A percentile compares a stretch with the other conserved stretches of the same genome.
Conservation (phyloP, 2,113 vertebrate genomes). For the Oxyruncus cristatus region DNA sequence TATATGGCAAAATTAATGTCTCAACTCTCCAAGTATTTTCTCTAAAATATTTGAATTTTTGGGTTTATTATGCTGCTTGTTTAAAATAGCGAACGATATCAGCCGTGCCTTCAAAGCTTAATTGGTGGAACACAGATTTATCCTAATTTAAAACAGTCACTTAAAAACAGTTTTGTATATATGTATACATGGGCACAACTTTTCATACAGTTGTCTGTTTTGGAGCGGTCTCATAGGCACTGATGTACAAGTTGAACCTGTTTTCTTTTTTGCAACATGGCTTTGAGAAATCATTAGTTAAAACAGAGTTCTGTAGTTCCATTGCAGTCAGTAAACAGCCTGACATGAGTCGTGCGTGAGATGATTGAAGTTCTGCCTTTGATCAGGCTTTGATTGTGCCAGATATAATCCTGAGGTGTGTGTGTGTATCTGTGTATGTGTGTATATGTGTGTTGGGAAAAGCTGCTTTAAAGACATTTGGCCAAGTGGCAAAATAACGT, state of each 20-base stretch:
- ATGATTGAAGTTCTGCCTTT: neutral
- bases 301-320: neutral
- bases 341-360: neutral
- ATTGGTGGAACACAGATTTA: constrained; percentile 67
- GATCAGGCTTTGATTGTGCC: neutral
- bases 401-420: neutral
- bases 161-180: constrained; percentile 66
- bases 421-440: rapidly evolving
- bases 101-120: constrained; percentile 47
- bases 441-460: neutral
- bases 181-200: constrained; percentile 64
- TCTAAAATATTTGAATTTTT: constrained; percentile 75
- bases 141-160: constrained; percentile 64
- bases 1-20: constrained; percentile 74
- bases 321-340: neutral
- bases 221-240: constrained; percentile 51
- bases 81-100: constrained; percentile 45
- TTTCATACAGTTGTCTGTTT: constrained; percentile 59
- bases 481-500: neutral
- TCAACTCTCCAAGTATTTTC: constrained; percentile 73
- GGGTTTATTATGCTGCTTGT: constrained; percentile 71
- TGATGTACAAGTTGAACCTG: constrained; percentile 48
- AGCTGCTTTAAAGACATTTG: neutral
- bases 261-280: constrained; percentile 44
- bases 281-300: constrained; percentile 33